These are phyloP conservation scores for Mionectes macconnelli DNA, from an alignment of 2,113 vertebrate genomes.

Conservation along the genomic window DNA sequence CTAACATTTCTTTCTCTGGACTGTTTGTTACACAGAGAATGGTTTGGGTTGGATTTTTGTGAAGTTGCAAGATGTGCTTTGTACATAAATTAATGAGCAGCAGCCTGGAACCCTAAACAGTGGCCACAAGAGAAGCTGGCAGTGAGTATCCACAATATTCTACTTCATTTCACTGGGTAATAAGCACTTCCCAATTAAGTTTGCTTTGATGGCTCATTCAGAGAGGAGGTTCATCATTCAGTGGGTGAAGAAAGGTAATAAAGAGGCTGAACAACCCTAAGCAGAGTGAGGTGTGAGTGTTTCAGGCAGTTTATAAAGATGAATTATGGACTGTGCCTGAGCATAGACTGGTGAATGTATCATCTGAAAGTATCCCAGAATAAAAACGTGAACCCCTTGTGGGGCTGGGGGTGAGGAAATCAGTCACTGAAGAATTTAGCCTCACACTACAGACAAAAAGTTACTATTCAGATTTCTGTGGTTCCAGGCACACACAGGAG, in stretches of 20 bases:
- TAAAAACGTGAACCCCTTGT: not conserved
- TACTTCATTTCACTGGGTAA: not conserved
- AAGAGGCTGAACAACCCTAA: not conserved
- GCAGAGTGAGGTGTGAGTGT: not conserved
- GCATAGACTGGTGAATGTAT: not conserved
- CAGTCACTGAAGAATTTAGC: not conserved
- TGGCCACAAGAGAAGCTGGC: not conserved
- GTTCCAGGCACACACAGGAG: not conserved
- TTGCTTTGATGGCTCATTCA: not conserved
- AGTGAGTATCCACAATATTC: not conserved
- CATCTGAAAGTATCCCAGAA: not conserved
- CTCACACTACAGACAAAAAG: not conserved
- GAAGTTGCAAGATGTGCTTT: not conserved
- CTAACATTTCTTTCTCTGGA: not conserved
- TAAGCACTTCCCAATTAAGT: not conserved
- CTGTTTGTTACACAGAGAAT: not conserved
- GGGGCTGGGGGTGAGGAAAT: not conserved
- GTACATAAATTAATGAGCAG: fast-evolving
- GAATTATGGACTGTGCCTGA: not conserved
- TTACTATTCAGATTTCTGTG: not conserved
- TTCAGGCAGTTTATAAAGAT: not conserved
- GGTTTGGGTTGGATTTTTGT: not conserved
- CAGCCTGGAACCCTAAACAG: not conserved
- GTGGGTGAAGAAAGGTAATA: not conserved
- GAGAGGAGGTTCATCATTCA: not conserved